Evolutionary conservation across 2,888 invertebrate species (phyloP).

Genomic region (Drosophila nr. fundita): DNA sequence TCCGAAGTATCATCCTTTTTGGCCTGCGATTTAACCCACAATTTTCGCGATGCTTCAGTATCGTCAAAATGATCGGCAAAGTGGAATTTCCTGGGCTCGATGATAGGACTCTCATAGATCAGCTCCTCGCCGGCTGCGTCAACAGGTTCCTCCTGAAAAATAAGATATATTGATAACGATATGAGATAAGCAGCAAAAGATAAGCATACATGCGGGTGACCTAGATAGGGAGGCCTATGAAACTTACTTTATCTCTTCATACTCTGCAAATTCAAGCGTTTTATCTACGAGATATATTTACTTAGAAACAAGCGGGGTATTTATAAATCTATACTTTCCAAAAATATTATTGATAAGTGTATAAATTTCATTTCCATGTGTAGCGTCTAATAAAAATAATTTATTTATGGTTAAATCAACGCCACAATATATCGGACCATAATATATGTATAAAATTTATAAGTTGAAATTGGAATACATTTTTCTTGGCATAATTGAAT

Average conservation of each 20-base stretch:
- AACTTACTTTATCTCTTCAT: background rate
- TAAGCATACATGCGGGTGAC: background rate
- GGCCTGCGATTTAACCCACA: constrained; percentile 95
- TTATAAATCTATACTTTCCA: background rate
- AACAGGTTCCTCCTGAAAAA: constrained; percentile 62
- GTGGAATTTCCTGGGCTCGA: constrained; percentile 88
- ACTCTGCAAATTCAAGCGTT: background rate
- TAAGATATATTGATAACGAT: constrained; percentile 12
- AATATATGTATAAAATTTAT: background rate
- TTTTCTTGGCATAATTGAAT: background rate
- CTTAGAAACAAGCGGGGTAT: background rate
- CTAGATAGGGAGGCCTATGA: background rate
- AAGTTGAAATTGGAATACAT: background rate
- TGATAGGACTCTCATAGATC: constrained; percentile 89
- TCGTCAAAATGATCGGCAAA: constrained; percentile 96
- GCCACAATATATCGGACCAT: no score
- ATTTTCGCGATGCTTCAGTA: constrained; percentile 88
- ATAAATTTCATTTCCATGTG: background rate
- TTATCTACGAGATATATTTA: background rate
- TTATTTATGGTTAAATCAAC: no score
- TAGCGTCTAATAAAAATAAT: no score
- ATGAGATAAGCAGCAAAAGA: constrained; percentile 32
- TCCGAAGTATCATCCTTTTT: constrained; percentile 96
- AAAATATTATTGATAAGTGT: background rate
- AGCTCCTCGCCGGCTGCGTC: constrained; percentile 67